Conservation (phyloP, 53 echinoderm and acorn worm genomes). For the Stichopus horrens region DNA sequence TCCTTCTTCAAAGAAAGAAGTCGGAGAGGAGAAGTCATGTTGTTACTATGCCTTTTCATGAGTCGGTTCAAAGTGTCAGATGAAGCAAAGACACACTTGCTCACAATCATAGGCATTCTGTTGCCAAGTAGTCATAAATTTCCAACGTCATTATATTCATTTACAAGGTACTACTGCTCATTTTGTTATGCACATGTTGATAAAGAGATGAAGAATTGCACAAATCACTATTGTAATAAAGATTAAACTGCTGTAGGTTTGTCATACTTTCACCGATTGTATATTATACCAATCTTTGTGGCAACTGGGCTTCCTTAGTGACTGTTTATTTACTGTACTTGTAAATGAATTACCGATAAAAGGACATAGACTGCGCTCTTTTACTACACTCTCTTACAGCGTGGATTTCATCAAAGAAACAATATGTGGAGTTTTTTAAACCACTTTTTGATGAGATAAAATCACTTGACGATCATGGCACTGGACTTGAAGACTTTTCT, state of each 20-base stretch:
- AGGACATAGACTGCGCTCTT: constrained; percentile 34
- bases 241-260: constrained; percentile 50
- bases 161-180: constrained; percentile 54
- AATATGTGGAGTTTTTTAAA: constrained; percentile 56
- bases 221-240: constrained; percentile 47
- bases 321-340: constrained; percentile 49
- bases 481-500: constrained; percentile 20
- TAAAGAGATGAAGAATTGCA: constrained; percentile 38
- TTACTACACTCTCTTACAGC: constrained; percentile 47
- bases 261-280: constrained; percentile 57
- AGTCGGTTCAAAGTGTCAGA: constrained; percentile 44
- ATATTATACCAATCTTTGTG: constrained; percentile 35
- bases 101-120: constrained; percentile 40
- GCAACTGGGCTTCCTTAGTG: constrained; percentile 39
- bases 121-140: constrained; percentile 41
- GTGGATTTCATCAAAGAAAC: constrained; percentile 46
- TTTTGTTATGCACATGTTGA: constrained; percentile 45
- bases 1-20: constrained; percentile 29
- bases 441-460: constrained; percentile 36
- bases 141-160: constrained; percentile 33
- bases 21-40: constrained; percentile 47
- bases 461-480: constrained; percentile 46
- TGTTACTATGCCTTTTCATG: constrained; percentile 51
- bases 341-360: constrained; percentile 54
- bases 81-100: constrained; percentile 55